Evolutionary conservation across 2,888 invertebrate species (phyloP), one percentile per base, ranked within the genome.

Genomic region (Andrena minutula): DNA sequence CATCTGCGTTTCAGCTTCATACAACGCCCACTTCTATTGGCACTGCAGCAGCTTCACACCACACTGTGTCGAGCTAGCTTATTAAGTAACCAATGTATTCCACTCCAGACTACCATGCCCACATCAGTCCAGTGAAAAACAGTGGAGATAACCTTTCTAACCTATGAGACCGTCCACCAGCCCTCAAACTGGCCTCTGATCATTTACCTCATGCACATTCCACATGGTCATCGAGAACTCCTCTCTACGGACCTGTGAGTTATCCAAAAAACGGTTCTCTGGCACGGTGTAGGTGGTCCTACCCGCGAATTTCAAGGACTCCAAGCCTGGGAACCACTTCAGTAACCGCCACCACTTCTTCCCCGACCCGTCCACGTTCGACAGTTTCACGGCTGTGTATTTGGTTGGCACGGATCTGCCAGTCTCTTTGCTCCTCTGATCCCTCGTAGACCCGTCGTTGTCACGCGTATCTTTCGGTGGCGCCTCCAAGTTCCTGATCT

Each of bases 171-270:
- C 23, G 10, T 26, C 23, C 56, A 53, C 0, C 41, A 41, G 1
- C 26, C 3, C 49, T 89, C 85, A 90, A 12, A 90, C 87, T 0
- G 87, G 86, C 58, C 89, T 75, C 61, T 88, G 87, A 7, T 87
- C 86, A 12, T 77, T 76, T 16, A 32, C 63, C 10, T 87, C 84
- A 10, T 73, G 65, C 0, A 76, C 61, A 16, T 88, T 93, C 84
- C 94, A 93, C n/a, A 93, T 87, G 49, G 92, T 89, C 90, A 92
- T 90, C 28, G 91, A 90, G 72, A 91, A 90, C 26, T 93, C 92
- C 16, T 93, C 92, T 4, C 79, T 87, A 61, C 81, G 87, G 35
- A 83, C 83, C 49, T 90, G 89, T 0, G 66, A n/a, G 58, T 88
- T 83, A 20, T 91, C 92, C 4, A 90, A 76, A 1, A 88, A 75